Percentiles rank a stretch among this genome's conserved stretches.
phyloP scores from a whole-genome alignment of 2,888 invertebrate species.

The Diarsia rubi region DNA sequence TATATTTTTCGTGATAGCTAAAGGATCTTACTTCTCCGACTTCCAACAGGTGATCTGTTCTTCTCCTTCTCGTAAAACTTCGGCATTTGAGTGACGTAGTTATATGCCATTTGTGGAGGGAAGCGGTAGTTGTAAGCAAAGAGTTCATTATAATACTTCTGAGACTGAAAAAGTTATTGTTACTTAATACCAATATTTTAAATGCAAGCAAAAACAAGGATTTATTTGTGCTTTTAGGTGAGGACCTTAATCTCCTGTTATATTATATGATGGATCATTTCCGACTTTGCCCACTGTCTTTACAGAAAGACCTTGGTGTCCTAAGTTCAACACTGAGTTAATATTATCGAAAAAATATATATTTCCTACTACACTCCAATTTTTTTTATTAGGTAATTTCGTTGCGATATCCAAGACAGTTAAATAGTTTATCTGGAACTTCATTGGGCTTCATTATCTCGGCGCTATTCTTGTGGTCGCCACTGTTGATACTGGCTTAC shows the following conservation, averaged over 20 bases:
- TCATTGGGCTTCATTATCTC: too few relatives aligned
- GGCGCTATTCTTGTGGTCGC: too few relatives aligned
- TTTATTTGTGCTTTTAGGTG: too few relatives aligned
- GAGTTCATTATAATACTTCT: constrained; percentile 81
- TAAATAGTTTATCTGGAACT: too few relatives aligned
- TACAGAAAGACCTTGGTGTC: background rate
- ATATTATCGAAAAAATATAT: too few relatives aligned
- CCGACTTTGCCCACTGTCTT: background rate
- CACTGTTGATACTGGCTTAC: too few relatives aligned
- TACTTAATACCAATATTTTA: background rate
- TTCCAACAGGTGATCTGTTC: constrained; percentile 57
- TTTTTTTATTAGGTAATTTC: too few relatives aligned
- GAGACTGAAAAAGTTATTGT: constrained; percentile 75
- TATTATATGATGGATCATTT: background rate
- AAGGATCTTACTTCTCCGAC: constrained; percentile 65
- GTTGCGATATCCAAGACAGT: too few relatives aligned
- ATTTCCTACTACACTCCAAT: too few relatives aligned
- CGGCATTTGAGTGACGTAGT: constrained; percentile 57
- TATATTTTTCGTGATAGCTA: too few relatives aligned
- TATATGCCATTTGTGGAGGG: constrained; percentile 60
- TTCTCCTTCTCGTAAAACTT: constrained; percentile 57
- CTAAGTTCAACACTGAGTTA: background rate
- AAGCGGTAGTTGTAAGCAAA: constrained; percentile 67
- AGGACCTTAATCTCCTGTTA: too few relatives aligned
- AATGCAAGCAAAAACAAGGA: too few relatives aligned